Evolutionary conservation across 1,140 invertebrate genomes (phyloP), one percentile per base, ranked within the genome.

Genomic region (Cecropterus lyciades): DNA sequence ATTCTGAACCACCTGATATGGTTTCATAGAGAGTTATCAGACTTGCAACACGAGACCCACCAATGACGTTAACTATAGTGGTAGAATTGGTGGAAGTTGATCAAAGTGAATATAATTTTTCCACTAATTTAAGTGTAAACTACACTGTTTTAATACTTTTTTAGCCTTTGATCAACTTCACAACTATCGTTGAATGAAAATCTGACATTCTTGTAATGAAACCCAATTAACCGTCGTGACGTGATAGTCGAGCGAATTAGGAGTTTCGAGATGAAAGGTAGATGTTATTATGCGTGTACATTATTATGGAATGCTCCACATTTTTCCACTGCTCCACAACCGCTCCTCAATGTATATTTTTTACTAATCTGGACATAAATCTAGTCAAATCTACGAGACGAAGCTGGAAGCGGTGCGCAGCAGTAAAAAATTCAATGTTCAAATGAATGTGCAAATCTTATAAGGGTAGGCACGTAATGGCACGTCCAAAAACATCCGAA

Each of bases 221-320:
- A 63, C 45, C 59, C n/a, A 40, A 42, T 52, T 49, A 48, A 30
- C 64, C 52, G 5, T 51, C 17, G 59, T 62, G 33, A 24, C 57
- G 48, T 63, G 48, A 63, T 43, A 51, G 46, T 43, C 59, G 59
- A 63, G 27, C 53, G 46, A 68, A 57, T 70, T 69, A 71, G 65
- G 42, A 63, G 51, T 67, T 64, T 69, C 49, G 52, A 80, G 69
- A 83, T 83, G 80, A 80, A 67, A 83, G 81, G 77, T 85, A 85
- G 83, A 85, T 84, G 83, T 85, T 84, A 84, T 76, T 55, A 80
- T 75, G 72, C 69, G 57, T 68, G 67, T 69, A 63, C 27, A 65
- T 14, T 46, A 30, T 56, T 13, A 69, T 30, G 62, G 20, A 46
- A 52, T 64, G 46, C 16, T 62, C 27, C 27, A 30, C 27, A 13